Percentiles rank a stretch among this genome's conserved stretches.
Evolutionary conservation across 2,113 vertebrate species (phyloP).

Genomic region (Siphamia tubifer): DNA sequence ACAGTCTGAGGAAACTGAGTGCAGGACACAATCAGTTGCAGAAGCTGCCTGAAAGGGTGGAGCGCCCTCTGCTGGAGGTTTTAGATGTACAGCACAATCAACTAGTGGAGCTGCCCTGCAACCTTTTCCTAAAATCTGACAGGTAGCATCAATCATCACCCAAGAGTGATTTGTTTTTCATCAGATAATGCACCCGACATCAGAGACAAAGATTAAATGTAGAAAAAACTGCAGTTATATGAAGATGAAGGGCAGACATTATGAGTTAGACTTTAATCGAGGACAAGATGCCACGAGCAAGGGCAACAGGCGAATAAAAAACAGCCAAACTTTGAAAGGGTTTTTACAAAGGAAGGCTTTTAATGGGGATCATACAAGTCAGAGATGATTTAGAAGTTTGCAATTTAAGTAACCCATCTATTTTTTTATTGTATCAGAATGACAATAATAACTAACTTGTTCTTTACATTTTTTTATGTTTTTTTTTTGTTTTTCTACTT

Average conservation of each 20-base stretch:
- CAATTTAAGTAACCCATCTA: background rate
- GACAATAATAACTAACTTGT: background rate
- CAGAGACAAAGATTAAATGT: background rate
- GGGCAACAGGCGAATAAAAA: background rate
- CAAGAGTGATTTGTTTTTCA: conserved; percentile 1
- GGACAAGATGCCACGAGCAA: conserved; percentile 11
- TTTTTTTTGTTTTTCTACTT: background rate
- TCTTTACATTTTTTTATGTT: background rate
- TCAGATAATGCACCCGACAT: background rate
- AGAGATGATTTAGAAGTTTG: background rate
- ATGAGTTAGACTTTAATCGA: conserved; percentile 6
- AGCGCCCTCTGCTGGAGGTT: conserved; percentile 89
- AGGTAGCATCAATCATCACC: conserved; percentile 78
- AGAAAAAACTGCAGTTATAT: background rate
- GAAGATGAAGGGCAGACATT: conserved; percentile 10
- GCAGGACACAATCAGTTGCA: conserved; percentile 89
- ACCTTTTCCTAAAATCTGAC: conserved; percentile 91
- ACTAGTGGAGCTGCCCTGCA: conserved; percentile 89
- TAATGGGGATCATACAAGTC: background rate
- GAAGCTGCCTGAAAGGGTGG: conserved; percentile 89
- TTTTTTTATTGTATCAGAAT: background rate
- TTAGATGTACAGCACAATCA: conserved; percentile 96
- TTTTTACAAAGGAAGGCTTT: background rate
- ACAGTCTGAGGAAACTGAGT: conserved; percentile 92
- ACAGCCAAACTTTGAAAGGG: background rate